Evolutionary conservation across 2,888 invertebrate species (phyloP).

Genomic region (Poecilobothrus nobilitatus): DNA sequence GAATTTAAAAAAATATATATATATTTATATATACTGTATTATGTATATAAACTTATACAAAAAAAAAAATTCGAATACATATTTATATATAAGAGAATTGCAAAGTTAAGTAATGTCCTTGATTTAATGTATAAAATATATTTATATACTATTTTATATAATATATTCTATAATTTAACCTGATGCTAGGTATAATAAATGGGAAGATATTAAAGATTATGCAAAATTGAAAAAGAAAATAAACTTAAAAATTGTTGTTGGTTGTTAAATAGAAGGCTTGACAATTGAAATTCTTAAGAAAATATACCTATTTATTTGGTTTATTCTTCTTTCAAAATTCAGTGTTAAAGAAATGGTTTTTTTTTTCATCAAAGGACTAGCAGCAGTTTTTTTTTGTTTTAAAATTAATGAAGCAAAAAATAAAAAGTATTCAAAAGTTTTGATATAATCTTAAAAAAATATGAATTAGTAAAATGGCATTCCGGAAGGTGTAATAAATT

Average conservation of each 20-base stretch:
- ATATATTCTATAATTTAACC: too few relatives aligned
- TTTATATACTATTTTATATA: background rate
- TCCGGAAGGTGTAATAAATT: too few relatives aligned
- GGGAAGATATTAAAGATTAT: background rate
- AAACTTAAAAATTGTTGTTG: background rate
- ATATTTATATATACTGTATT: too few relatives aligned
- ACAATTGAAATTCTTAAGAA: background rate
- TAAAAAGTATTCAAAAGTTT: too few relatives aligned
- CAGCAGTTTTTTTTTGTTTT: background rate
- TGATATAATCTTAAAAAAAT: too few relatives aligned
- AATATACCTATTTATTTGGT: background rate
- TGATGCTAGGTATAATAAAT: too few relatives aligned
- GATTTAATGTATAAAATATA: background rate
- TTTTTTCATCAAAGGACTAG: background rate
- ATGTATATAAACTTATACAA: too few relatives aligned
- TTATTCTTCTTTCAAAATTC: background rate
- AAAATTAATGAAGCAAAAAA: too few relatives aligned
- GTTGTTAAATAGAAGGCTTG: background rate
- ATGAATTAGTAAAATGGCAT: too few relatives aligned
- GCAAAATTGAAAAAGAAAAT: background rate
- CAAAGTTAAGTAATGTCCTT: background rate
- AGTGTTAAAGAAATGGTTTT: background rate
- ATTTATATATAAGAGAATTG: background rate
- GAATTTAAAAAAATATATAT: too few relatives aligned
- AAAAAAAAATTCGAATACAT: too few relatives aligned